phyloP scores from a whole-genome alignment of 2,797 vertebrate genomes.

The Cyclura pinguis region DNA sequence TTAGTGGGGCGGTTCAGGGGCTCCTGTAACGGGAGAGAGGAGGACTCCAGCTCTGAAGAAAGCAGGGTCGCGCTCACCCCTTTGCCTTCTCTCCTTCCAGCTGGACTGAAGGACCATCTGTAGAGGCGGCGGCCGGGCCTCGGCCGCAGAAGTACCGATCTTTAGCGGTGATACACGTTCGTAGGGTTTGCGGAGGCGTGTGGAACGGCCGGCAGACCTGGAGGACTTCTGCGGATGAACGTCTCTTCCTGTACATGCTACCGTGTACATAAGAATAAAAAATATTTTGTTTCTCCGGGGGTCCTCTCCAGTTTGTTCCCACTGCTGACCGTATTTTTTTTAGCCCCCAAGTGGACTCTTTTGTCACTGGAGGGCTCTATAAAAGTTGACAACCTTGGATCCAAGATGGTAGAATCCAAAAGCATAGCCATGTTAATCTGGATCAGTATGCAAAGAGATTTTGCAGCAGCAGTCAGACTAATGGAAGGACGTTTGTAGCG shows the following conservation, averaged over 20 bases:
- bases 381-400: no score
- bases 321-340: no score
- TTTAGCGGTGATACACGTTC: background rate
- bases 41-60: background rate
- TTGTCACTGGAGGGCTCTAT: no score
- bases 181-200: background rate
- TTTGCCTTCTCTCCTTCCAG: background rate
- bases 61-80: background rate
- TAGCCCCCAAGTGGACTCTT: no score
- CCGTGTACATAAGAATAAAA: background rate
- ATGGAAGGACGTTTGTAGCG: no score
- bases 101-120: background rate
- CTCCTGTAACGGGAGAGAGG: background rate
- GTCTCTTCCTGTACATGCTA: background rate
- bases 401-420: no score
- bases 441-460: no score
- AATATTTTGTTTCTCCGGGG: background rate
- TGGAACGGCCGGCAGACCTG: background rate
- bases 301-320: no score
- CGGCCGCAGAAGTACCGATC: background rate
- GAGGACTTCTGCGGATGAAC: background rate
- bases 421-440: no score
- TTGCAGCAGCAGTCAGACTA: no score
- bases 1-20: no score
- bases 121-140: background rate